A percentile compares a stretch with the other conserved stretches of the same genome.
Evolutionary conservation across 2,888 invertebrate genomes (phyloP).

Genomic region (Tridacna gigas): DNA sequence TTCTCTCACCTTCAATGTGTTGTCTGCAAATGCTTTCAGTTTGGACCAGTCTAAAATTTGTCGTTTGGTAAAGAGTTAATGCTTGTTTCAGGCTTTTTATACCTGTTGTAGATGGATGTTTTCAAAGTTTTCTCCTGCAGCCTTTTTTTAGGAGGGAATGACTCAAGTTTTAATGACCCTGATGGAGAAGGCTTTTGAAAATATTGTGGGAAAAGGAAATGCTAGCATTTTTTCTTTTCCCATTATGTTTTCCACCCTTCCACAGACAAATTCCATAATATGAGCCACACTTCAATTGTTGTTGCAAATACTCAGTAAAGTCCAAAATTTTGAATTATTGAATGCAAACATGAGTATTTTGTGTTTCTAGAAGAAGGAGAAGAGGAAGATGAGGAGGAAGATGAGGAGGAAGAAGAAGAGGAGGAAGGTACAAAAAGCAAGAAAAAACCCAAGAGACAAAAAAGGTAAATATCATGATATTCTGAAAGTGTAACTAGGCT

Average conservation of each 20-base stretch:
- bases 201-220: too few relatives aligned
- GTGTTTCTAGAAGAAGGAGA: slow-evolving; percentile 14
- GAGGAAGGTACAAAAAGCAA: slow-evolving; percentile 57
- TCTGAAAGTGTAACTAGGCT: too few relatives aligned
- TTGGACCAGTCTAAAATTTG: too few relatives aligned
- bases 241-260: too few relatives aligned
- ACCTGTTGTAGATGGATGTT: background rate
- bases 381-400: slow-evolving; percentile 68
- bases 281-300: too few relatives aligned
- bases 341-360: background rate
- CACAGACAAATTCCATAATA: too few relatives aligned
- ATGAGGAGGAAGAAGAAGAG: slow-evolving; percentile 72
- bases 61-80: too few relatives aligned
- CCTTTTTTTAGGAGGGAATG: background rate
- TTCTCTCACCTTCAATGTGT: too few relatives aligned
- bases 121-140: background rate
- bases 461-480: slow-evolving; percentile 32
- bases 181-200: too few relatives aligned
- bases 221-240: background rate
- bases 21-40: too few relatives aligned
- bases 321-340: background rate
- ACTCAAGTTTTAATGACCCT: background rate
- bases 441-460: slow-evolving; percentile 51
- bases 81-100: too few relatives aligned
- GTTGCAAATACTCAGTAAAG: too few relatives aligned